phyloP scores from a whole-genome alignment of 2,113 vertebrate species.

The Tragelaphus scriptus region DNA sequence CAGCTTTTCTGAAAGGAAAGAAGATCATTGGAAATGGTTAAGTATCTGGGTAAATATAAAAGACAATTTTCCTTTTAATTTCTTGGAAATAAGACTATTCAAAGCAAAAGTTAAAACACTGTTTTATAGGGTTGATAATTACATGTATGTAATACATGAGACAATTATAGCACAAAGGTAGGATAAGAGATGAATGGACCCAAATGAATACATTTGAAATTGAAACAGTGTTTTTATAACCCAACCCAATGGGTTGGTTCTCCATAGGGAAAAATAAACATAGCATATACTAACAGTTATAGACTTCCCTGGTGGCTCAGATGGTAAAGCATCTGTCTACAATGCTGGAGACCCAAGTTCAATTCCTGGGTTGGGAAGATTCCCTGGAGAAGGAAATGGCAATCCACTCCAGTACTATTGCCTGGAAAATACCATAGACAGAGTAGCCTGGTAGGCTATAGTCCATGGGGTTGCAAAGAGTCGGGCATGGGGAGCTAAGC shows the following conservation, averaged over 20 bases:
- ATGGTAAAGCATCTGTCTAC: too few relatives aligned
- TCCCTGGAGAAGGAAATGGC: too few relatives aligned
- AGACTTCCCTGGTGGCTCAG: neutral
- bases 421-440: too few relatives aligned
- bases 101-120: neutral
- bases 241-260: neutral
- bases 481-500: neutral
- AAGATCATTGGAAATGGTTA: neutral
- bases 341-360: too few relatives aligned
- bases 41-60: neutral
- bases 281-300: neutral
- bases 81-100: slow-evolving; percentile 18
- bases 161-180: neutral
- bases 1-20: neutral
- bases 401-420: too few relatives aligned
- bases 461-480: too few relatives aligned
- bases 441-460: too few relatives aligned
- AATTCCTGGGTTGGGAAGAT: too few relatives aligned
- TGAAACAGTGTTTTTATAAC: neutral
- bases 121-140: neutral
- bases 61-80: neutral
- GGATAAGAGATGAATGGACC: neutral
- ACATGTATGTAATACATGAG: neutral
- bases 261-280: neutral
- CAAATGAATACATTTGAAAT: neutral